Base-by-base conservation (phyloP, 1,140 invertebrate genomes). In the Eufriesea mexicana region DNA sequence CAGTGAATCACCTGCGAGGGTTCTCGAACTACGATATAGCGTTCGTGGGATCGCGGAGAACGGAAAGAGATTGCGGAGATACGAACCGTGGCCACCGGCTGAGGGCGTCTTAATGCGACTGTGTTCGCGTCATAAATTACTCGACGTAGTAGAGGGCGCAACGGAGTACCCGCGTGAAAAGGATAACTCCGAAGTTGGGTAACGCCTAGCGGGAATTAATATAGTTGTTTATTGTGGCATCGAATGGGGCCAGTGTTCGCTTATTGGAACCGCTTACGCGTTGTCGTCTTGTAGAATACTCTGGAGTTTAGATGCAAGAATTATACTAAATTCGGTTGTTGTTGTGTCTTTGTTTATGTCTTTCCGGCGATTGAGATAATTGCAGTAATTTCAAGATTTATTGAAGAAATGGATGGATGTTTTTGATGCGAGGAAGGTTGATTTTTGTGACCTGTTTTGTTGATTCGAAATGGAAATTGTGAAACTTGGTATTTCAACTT, bases 11-110 rank as follows among this genome's bases (percentile, higher is more conserved):
- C 71, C 84, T 74, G 84, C 71, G 64, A 72, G 61, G 74, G n/a
- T 85, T 85, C 86, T 89, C 86, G 79, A 85, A 80, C 61, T 67
- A 49, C 73, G 76, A 72, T 73, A 83, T 87, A 87, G 81, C 74
- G 74, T 77, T 86, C 54, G 47, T 62, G 74, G 62, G 62, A 75
- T 72, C 66, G 72, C 62, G 57, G 54, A 47, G 67, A 42, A 70
- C 25, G 61, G 70, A 76, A 85, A 87, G 74, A 85, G 84, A 88
- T 88, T 76, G 66, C 62, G 71, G 66, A 79, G 79, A 81, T 78
- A 85, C 51, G 83, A 73, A 85, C 57, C 54, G 57, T 28, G 54
- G 70, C 71, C 57, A 59, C 76, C 80, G 86, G 75, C 80, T 77
- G 73, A 42, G 59, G 70, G 12, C 54, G 70, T 75, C 61, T 83